Percentiles rank a stretch among this genome's conserved stretches.
Evolutionary conservation across 2,797 vertebrate genomes (phyloP).

Genomic region (Taeniopygia guttata): DNA sequence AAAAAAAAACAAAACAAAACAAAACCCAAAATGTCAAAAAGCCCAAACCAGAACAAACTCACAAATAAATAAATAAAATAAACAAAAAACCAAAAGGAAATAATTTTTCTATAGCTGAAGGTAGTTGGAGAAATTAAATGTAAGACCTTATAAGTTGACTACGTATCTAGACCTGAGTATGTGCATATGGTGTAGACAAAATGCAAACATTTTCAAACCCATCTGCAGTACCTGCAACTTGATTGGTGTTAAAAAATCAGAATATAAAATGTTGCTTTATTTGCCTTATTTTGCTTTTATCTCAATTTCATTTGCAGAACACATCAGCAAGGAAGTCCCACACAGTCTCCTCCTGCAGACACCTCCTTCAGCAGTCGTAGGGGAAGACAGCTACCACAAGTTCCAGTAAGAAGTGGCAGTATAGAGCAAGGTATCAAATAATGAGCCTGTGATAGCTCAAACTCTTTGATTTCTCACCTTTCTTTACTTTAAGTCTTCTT

Average conservation of each 20-base stretch:
- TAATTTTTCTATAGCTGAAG: background rate
- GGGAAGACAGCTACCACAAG: constrained; percentile 92
- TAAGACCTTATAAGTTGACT: background rate
- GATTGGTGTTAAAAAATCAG: background rate
- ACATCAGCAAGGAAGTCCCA: constrained; percentile 82
- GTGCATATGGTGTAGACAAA: background rate
- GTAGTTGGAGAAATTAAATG: background rate
- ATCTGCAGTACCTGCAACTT: background rate
- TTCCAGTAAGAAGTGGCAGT: constrained; percentile 91
- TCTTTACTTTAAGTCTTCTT: background rate
- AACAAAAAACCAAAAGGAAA: background rate
- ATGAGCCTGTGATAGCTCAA: constrained; percentile 55
- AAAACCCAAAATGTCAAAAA: rapidly evolving
- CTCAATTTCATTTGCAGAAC: constrained; percentile 75
- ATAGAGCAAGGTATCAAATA: constrained; percentile 91
- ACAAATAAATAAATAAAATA: background rate
- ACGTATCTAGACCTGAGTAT: background rate
- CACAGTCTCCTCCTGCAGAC: constrained; percentile 81
- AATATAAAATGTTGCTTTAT: background rate
- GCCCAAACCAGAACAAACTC: rapidly evolving
- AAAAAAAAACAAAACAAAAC: too few relatives aligned
- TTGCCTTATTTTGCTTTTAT: background rate
- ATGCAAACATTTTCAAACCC: background rate
- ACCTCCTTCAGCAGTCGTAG: constrained; percentile 84
- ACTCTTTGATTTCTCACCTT: constrained; percentile 41